phyloP scores from a whole-genome alignment of 2,113 vertebrate species.

The Alces alces region DNA sequence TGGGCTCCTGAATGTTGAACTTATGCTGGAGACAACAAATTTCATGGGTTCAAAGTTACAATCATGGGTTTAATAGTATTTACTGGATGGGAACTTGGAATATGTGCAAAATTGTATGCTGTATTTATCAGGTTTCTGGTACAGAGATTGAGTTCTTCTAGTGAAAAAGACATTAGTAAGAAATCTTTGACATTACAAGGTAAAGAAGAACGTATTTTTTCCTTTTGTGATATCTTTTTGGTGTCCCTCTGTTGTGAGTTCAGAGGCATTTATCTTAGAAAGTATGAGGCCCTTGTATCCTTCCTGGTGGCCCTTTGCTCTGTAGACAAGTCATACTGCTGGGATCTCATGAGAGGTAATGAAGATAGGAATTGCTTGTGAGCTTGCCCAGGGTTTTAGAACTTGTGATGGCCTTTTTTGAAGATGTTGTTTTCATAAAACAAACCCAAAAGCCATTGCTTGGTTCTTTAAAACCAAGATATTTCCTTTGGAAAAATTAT shows the following conservation, averaged over 20 bases:
- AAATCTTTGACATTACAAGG: background rate
- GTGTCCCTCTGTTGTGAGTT: background rate
- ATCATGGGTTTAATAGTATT: background rate
- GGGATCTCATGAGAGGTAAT: background rate
- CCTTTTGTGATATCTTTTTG: background rate
- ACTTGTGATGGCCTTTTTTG: background rate
- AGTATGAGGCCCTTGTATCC: background rate
- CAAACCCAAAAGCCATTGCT: background rate
- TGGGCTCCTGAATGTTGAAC: background rate
- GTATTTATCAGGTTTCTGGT: background rate
- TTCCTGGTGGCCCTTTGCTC: background rate
- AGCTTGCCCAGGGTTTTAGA: background rate
- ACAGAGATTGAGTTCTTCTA: background rate
- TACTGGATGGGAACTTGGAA: background rate
- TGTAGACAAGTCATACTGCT: background rate
- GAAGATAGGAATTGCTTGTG: background rate
- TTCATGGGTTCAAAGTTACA: background rate
- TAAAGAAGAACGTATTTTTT: background rate
- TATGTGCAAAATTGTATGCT: fast-evolving
- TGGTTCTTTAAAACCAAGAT: background rate
- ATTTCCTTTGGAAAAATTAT: background rate
- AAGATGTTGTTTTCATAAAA: background rate
- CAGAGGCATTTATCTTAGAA: background rate
- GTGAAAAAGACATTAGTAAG: background rate
- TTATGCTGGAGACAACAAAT: background rate